Evolutionary conservation across 2,888 invertebrate genomes (phyloP), one percentile per base, ranked within the genome.

Genomic region (Hirtodrosophila cameraria): DNA sequence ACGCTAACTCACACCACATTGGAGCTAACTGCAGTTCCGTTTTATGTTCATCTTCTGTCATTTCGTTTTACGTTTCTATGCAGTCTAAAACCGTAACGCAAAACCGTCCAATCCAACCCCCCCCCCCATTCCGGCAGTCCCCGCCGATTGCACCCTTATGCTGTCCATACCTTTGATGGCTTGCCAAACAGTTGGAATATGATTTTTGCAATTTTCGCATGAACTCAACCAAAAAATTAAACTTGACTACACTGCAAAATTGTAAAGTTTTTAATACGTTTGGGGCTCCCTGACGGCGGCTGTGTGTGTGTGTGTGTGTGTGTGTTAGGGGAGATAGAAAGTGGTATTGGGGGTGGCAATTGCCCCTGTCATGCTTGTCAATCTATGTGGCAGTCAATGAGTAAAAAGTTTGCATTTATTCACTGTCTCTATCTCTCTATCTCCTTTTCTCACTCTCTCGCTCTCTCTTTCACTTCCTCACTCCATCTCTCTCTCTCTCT

Each of bases 191-290:
- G 86, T 86, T 76, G 86, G 84, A 82, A 82, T 82, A 84, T 82
- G 82, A 86, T 82, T 82, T 82, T 82, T 83, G 82, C 86, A 82
- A 82, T 82, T 82, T 82, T 86, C 82, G 86, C 85, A 82, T 80
- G 84, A 82, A 82, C 86, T 86, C 86, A 82, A 82, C 86, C 82
- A 82, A 82, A 86, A 82, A 82, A 82, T 82, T 82, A 84, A 82
- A 86, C 86, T 86, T 77, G 82, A 86, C 81, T 86, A 77, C 63
- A 59, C 52, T 82, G 86, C 69, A 82, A 81, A 81, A 77, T 77
- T 86, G 86, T 86, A 82, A 82, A 82, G 77, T 82, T 86, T 82
- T 81, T 86, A 81, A 81, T 86, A 80, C 83, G 79, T 68, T 84
- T 60, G 64, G 78, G 71, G 46, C 48, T 45, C 38, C 46, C 60